These are phyloP conservation scores for Rhodinocichla rosea DNA, from an alignment of 2,113 vertebrate genomes.

Conservation along the genomic window DNA sequence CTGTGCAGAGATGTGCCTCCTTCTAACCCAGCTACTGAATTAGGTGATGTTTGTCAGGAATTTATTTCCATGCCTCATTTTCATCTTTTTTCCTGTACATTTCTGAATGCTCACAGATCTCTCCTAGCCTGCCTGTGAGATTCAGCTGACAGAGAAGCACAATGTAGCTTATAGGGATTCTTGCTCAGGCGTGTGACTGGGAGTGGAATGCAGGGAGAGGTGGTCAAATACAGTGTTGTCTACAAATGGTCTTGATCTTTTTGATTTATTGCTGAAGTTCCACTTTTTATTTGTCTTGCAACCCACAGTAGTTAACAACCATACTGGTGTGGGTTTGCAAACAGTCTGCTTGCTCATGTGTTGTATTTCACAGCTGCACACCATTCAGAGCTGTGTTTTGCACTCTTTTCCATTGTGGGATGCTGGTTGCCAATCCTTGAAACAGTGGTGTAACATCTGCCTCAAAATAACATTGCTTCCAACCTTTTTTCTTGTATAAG, in stretches of 20 bases:
- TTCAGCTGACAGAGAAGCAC: neutral
- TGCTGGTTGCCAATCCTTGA: neutral
- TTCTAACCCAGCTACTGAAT: neutral
- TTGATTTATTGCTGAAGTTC: neutral
- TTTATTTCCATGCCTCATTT: neutral
- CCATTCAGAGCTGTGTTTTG: neutral
- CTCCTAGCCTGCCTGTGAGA: neutral
- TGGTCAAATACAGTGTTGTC: neutral
- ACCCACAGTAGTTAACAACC: neutral
- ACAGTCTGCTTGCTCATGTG: neutral
- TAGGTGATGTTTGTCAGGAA: neutral
- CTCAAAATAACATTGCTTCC: neutral
- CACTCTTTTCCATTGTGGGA: neutral
- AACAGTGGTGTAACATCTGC: neutral
- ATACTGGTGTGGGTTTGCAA: neutral
- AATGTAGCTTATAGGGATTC: rapidly evolving
- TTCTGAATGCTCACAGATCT: neutral
- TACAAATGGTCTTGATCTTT: neutral
- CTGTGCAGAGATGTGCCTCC: neutral
- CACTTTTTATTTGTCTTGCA: neutral
- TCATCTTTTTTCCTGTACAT: neutral
- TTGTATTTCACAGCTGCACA: neutral
- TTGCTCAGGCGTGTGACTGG: neutral
- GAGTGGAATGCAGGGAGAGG: neutral
- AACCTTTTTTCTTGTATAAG: neutral